phyloP scores from a whole-genome alignment of 2,113 vertebrate genomes.

The Gallinago paraguaiae region DNA sequence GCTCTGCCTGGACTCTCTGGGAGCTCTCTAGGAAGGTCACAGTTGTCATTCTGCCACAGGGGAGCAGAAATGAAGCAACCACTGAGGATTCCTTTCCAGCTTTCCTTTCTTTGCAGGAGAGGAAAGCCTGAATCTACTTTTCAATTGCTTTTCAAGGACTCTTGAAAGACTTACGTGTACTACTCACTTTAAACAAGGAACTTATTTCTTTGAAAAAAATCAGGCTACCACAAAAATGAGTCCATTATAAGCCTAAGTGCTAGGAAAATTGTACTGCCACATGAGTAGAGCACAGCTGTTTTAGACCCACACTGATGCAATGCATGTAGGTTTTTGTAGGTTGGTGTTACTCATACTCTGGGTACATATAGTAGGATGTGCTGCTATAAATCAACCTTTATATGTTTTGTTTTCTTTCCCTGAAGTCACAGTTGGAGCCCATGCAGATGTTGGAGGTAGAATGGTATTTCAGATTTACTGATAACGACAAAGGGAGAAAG shows the following conservation, averaged over 20 bases:
- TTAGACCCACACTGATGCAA: not conserved
- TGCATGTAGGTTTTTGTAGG: not conserved
- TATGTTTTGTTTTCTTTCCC: not conserved
- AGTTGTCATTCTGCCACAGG: not conserved
- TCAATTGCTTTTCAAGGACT: not conserved
- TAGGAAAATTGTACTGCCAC: not conserved
- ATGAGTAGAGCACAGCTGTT: not conserved
- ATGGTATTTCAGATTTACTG: not conserved
- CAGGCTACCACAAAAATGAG: not conserved
- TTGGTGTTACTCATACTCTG: not conserved
- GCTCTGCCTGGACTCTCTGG: not conserved
- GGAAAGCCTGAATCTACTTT: not conserved
- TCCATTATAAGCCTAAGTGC: not conserved
- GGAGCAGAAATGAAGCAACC: not conserved
- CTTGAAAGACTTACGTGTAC: not conserved
- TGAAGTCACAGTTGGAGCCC: not conserved
- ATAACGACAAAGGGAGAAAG: not conserved
- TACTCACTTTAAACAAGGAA: not conserved
- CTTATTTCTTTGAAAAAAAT: not conserved
- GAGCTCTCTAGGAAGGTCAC: not conserved
- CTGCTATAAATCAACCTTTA: not conserved
- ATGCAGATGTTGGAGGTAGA: not conserved
- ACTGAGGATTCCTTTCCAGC: not conserved
- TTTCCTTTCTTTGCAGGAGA: not conserved
- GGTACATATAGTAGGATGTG: not conserved